phyloP scores from a whole-genome alignment of 2,113 vertebrate species.

The Lathamus discolor region DNA sequence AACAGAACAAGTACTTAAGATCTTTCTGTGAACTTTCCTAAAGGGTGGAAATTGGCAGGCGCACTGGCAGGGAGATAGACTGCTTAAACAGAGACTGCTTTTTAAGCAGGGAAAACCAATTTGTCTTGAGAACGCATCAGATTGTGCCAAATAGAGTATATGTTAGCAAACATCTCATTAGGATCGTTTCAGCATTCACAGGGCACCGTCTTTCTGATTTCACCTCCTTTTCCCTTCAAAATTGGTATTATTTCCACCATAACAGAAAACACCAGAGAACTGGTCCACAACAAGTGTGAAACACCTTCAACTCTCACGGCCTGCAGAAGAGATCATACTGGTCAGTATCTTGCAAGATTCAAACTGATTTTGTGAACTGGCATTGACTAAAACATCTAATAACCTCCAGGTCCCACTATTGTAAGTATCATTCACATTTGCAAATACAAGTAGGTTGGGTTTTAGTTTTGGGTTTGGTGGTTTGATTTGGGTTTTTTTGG shows the following conservation, averaged over 20 bases:
- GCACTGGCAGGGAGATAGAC: neutral
- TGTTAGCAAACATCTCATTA: neutral
- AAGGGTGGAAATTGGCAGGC: neutral
- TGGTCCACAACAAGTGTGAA: neutral
- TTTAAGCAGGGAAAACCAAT: neutral
- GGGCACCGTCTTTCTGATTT: neutral
- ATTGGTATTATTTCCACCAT: neutral
- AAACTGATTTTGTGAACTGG: neutral
- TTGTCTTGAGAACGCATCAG: neutral
- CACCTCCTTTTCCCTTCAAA: neutral
- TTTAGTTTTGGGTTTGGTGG: neutral
- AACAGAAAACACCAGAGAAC: neutral
- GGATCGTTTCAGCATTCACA: neutral
- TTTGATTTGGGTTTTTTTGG: neutral
- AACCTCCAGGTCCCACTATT: neutral
- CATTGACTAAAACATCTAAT: neutral
- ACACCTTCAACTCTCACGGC: neutral
- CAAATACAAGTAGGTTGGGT: neutral
- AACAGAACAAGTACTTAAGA: neutral
- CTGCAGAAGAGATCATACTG: neutral
- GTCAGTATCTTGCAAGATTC: neutral
- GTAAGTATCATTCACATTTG: neutral
- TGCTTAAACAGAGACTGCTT: neutral
- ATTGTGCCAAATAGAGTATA: neutral
- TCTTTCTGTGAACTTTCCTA: neutral